Percentiles rank a stretch among this genome's conserved stretches.
phyloP scores from a whole-genome alignment of 2,797 vertebrate genomes.

The Hydrophis major region DNA sequence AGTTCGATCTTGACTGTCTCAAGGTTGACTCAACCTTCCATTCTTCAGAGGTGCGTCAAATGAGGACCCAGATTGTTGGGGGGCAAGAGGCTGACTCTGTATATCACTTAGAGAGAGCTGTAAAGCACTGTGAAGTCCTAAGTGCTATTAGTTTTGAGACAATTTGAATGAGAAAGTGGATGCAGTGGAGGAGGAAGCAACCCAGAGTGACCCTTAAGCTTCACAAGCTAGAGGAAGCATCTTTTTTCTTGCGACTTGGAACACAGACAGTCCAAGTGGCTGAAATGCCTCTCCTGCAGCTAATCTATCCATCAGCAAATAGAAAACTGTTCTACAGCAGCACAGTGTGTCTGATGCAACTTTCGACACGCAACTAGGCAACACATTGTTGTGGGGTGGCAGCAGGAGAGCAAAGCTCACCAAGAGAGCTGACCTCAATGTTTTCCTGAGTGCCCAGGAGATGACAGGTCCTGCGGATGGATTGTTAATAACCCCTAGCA shows the following conservation, averaged over 20 bases:
- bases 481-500: neutral
- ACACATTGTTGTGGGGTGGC: neutral
- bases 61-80: too few species aligned
- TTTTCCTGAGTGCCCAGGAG: neutral
- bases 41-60: too few species aligned
- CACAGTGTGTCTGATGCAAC: fast-evolving
- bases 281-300: neutral
- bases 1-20: too few species aligned
- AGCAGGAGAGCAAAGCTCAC: neutral
- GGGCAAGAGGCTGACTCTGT: too few species aligned
- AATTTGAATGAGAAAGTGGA: neutral
- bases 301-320: neutral
- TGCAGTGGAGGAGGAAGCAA: neutral
- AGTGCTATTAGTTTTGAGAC: too few species aligned
- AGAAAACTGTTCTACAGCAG: neutral
- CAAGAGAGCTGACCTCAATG: neutral
- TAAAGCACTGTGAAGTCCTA: too few species aligned
- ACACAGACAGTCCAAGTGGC: neutral
- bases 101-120: too few species aligned
- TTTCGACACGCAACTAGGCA: neutral
- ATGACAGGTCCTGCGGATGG: neutral
- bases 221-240: neutral
- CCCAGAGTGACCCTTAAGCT: neutral
- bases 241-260: neutral
- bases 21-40: too few species aligned